phyloP scores from a whole-genome alignment of 2,888 invertebrate genomes.

The Priocnemis perturbator region DNA sequence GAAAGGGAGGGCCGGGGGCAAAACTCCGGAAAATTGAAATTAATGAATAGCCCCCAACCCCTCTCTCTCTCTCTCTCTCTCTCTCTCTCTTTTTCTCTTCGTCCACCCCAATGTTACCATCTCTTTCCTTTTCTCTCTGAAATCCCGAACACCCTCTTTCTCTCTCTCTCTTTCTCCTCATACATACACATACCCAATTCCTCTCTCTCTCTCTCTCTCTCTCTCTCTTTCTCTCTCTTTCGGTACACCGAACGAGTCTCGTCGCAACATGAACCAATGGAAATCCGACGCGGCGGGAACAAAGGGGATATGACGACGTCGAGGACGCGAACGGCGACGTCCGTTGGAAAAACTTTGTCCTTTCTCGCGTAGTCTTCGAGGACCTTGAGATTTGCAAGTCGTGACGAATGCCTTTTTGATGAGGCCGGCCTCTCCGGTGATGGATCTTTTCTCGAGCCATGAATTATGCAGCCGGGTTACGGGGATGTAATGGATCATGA shows the following conservation, averaged over 20 bases:
- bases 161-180: conserved; percentile 1
- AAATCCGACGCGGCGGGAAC: conserved; percentile 57
- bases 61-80: background rate
- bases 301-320: conserved; percentile 55
- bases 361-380: conserved; percentile 27
- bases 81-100: too few relatives aligned
- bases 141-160: conserved; percentile 25
- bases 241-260: conserved; percentile 27
- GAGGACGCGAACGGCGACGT: background rate
- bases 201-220: conserved; percentile 39
- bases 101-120: conserved; percentile 16
- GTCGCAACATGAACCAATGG: conserved; percentile 54
- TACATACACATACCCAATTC: conserved; percentile 14
- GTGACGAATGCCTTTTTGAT: conserved; percentile 55
- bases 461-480: conserved; percentile 42
- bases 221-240: conserved; percentile 3
- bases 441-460: conserved; percentile 30
- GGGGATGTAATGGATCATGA: conserved; percentile 7
- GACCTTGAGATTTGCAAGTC: conserved; percentile 21
- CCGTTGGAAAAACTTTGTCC: conserved; percentile 8
- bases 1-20: conserved; percentile 62
- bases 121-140: conserved; percentile 4
- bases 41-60: conserved; percentile 69
- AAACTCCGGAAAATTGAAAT: conserved; percentile 75
- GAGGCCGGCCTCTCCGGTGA: conserved; percentile 31